Evolutionary conservation across 2,113 vertebrate species (phyloP), one percentile per base, ranked within the genome.

Genomic region (Apodemus sylvaticus): DNA sequence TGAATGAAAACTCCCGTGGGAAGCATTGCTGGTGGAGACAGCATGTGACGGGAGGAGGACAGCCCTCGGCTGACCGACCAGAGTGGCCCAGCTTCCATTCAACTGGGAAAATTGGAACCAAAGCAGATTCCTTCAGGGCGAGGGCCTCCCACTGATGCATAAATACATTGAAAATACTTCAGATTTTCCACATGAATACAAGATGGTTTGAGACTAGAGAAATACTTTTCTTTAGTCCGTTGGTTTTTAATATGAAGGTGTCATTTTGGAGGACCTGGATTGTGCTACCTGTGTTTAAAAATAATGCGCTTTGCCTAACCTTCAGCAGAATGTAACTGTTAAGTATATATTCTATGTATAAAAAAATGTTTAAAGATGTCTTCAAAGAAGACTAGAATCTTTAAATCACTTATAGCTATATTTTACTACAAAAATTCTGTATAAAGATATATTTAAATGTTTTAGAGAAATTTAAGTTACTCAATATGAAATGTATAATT

Each of bases 351-450:
- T 98, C 98, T 98, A 98, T 99, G 98, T 99, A 98, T 98, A 98
- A 99, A 97, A 99, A 97, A 98, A 98, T 60, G 91, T 98, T 98
- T 99, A 98, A 98, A 99, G 98, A 97, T 99, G 98, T 99, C 99
- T 99, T 99, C 98, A 99, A 96, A 98, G 99, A 99, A 99, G 99
- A 99, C 98, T 98, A 99, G 98, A 99, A 98, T 98, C 98, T 99
- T 98, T 99, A 99, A 99, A 96, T 98, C 98, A 98, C 98, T 98
- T 98, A 99, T 99, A 99, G 98, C 98, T 99, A 98, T 99, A 99
- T 99, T 99, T 99, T 99, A 99, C 98, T 99, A 99, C 98, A 98
- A 98, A 98, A 98, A 98, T 98, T 98, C 97, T 99, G 98, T 98
- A 98, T 98, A 99, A 99, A 98, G 98, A 98, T 98, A 99, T 98